Base-by-base conservation (phyloP, 1,140 invertebrate genomes). In the Marisa cornuarietis region DNA sequence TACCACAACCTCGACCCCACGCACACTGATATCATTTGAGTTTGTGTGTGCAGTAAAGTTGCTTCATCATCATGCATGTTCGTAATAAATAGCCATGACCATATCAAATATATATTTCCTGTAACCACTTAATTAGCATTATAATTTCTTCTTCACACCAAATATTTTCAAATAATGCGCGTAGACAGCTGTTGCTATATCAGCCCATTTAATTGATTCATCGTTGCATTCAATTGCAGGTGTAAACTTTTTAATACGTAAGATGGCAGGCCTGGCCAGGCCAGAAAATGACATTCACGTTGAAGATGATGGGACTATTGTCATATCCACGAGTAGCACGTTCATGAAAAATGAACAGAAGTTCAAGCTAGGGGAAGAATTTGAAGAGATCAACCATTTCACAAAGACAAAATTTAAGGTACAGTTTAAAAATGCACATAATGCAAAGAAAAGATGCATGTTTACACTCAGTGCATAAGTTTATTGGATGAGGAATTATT, bases 171-270 rank as follows among this genome's bases (percentile, higher is more conserved):
- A 65, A 65, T 65, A 20, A 4, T 65, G 63, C 24, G 20, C 11
- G 13, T 5, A 20, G 5, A 24, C 24, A 24, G 24, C 63, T 22
- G n/a, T n/a, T 68, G 1, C 16, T 68, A 68, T 20, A 31, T 68
- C 20, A 58, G 54, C 11, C 4, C 54, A 58, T 42, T 20, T 71
- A 31, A 8, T 20, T 24, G 26, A 26, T 42, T 2, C 22, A 54
- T n/a, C 13, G 8, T 54, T 62, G 58, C 3, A 20, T 78, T 9
- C 49, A 20, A 58, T 62, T 31, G 22, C 82, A 86, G 85, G 82
- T 22, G 11, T 83, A 61, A 86, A 86, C 73, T 74, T 86, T 65
- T 42, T 84, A n/a, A 76, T 82, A 51, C 72, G 85, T 26, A 84
- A 86, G 65, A 81, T 86, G 78, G 85, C 85, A 52, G 71, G 79